Base-by-base conservation (phyloP, 2,797 vertebrate genomes). In the Cuniculus paca region DNA sequence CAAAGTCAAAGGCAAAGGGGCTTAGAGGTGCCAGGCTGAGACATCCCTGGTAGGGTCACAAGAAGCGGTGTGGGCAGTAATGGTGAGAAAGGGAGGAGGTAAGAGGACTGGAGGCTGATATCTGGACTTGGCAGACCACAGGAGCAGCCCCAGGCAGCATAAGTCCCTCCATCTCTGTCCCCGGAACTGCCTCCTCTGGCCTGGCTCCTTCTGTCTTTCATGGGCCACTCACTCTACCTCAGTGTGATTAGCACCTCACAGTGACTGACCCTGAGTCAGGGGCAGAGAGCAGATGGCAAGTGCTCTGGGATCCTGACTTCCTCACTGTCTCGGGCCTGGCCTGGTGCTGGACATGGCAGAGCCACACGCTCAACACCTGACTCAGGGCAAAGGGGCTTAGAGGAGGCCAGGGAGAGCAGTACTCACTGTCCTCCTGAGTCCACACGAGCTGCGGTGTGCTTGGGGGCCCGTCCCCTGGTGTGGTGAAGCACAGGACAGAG, bases 371-470 rank as follows among this genome's bases (percentile, higher is more conserved):
- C 3, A 12, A 22, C 3, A 7, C 4, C 0, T 4, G 87, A 19
- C 61, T 22, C 1, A 3, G 70, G 79, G 26, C 9, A 1, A 2
- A 5, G 5, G 16, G 52, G 50, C 45, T 36, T 4, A 0, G n/a
- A 9, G 0, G 2, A 10, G 34, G 26, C 22, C 1, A 0, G 3
- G 26, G 48, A 54, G 12, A 39, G 24, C 19, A 3, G 19, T 94
- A 99, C 99, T 99, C 98, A 99, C 99, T 99, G 98, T 99, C 99
- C 84, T 99, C 99, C 0, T 99, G 99, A 0, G 99, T 99, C 98
- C 98, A 97, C 92, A 99, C 88, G 31, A 99, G 99, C 96, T 98
- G 98, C 0, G 99, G 99, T 0, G 97, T 6, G 97, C 99, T 99
- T 0, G 98, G 98, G 0, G 99, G 99, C 19, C 99, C 99, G 0